Conservation (phyloP, 23 tunicate species). For the Aplidium turbinatum region DNA sequence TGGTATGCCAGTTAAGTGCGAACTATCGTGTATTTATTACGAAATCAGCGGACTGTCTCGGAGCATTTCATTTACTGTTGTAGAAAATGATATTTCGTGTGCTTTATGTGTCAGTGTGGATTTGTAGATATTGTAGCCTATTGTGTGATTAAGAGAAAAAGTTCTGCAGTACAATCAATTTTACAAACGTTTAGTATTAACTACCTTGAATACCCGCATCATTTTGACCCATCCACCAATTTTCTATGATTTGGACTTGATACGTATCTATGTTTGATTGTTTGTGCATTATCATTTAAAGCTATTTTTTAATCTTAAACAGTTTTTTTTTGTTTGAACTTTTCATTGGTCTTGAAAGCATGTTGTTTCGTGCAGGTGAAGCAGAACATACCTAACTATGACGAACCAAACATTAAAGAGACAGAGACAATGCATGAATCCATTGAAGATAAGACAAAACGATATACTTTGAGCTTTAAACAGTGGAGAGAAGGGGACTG, state of each 20-base stretch:
- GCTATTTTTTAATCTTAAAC: no score
- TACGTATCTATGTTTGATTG: background rate
- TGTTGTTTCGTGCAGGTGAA: slow-evolving; percentile 32
- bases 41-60: background rate
- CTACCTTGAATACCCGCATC: no score
- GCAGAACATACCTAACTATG: slow-evolving; percentile 23
- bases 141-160: no score
- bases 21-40: no score
- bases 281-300: no score
- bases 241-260: background rate
- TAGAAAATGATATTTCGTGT: background rate
- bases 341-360: background rate
- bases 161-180: no score
- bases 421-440: slow-evolving; percentile 26
- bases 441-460: slow-evolving; percentile 75
- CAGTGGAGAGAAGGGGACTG: slow-evolving; percentile 62
- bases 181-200: no score
- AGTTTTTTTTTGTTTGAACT: no score
- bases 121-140: no score
- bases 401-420: background rate
- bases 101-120: background rate
- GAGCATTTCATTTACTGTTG: background rate
- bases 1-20: slow-evolving; percentile 31
- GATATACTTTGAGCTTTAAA: slow-evolving; percentile 52
- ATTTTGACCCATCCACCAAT: background rate